These are phyloP conservation scores for Megalops atlanticus DNA, from an alignment of 2,113 vertebrate species.

Conservation along the genomic window DNA sequence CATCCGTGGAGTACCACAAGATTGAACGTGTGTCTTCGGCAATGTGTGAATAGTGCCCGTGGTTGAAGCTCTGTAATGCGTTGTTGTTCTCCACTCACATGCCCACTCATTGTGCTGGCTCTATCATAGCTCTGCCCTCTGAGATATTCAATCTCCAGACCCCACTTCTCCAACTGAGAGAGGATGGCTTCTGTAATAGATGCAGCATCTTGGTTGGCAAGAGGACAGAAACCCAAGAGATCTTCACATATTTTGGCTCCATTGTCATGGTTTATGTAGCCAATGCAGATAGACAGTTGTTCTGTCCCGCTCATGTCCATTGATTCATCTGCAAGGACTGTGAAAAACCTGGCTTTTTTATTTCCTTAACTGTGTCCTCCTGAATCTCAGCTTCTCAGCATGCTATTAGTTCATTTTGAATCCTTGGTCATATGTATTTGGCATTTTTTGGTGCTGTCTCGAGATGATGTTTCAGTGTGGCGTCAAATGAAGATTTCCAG, in stretches of 20 bases:
- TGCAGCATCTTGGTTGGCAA: slow-evolving; percentile 18
- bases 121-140: slow-evolving; percentile 16
- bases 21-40: slow-evolving; percentile 4
- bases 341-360: slow-evolving; percentile 13
- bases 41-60: slow-evolving; percentile 23
- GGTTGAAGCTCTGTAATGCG: slow-evolving; percentile 18
- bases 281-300: slow-evolving; percentile 22
- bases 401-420: slow-evolving; percentile 26
- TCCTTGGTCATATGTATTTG: slow-evolving; percentile 3
- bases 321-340: slow-evolving; percentile 15
- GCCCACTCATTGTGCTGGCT: slow-evolving; percentile 27
- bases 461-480: slow-evolving; percentile 12
- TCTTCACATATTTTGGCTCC: slow-evolving; percentile 10
- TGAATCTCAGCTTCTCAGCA: slow-evolving; percentile 30
- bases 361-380: slow-evolving; percentile 20
- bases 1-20: slow-evolving; percentile 23
- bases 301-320: slow-evolving; percentile 5
- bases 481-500: slow-evolving; percentile 18
- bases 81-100: slow-evolving; percentile 15
- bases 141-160: slow-evolving; percentile 24
- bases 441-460: slow-evolving; percentile 11
- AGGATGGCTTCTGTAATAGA: slow-evolving; percentile 14
- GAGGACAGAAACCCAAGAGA: slow-evolving; percentile 14
- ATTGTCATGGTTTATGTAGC: slow-evolving; percentile 5
- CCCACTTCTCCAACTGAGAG: slow-evolving; percentile 18